phyloP scores from a whole-genome alignment of 2,888 invertebrate species.

The Xanthorhoe designata region DNA sequence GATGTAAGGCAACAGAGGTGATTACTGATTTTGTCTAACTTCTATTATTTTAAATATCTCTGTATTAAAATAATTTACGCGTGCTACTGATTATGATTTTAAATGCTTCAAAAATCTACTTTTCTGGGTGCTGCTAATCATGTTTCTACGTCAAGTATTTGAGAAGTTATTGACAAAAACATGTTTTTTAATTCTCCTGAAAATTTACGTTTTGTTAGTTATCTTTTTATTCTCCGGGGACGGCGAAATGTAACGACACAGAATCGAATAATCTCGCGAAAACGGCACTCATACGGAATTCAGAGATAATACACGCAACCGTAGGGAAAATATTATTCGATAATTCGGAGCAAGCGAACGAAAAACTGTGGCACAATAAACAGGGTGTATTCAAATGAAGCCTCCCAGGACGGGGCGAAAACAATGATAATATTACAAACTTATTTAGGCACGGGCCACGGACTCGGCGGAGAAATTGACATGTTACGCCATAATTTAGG shows the following conservation, averaged over 20 bases:
- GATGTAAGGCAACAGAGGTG: too few species aligned
- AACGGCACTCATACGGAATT: slow-evolving; percentile 63
- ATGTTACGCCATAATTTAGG: slow-evolving; percentile 2
- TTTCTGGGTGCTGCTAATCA: too few species aligned
- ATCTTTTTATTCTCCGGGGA: too few species aligned
- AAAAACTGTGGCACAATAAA: slow-evolving; percentile 74
- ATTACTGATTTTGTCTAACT: too few species aligned
- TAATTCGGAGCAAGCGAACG: slow-evolving; percentile 67
- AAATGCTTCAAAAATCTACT: too few species aligned
- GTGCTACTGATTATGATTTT: too few species aligned
- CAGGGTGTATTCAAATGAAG: slow-evolving; percentile 81
- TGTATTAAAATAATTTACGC: too few species aligned
- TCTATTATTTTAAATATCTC: too few species aligned
- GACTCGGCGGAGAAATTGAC: slow-evolving; percentile 38
- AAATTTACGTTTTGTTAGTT: too few species aligned
- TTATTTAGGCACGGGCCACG: slow-evolving; percentile 71
- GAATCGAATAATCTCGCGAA: slow-evolving; percentile 65
- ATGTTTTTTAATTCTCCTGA: too few species aligned
- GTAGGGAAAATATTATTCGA: slow-evolving; percentile 74
- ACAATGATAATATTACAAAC: slow-evolving; percentile 83
- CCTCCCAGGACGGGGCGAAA: slow-evolving; percentile 63
- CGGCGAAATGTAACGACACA: slow-evolving; percentile 54
- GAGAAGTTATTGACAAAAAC: too few species aligned
- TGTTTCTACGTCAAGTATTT: too few species aligned
- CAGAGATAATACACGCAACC: slow-evolving; percentile 70